Evolutionary conservation across 2,888 invertebrate genomes (phyloP).

Genomic region (Cheilosia urbana): DNA sequence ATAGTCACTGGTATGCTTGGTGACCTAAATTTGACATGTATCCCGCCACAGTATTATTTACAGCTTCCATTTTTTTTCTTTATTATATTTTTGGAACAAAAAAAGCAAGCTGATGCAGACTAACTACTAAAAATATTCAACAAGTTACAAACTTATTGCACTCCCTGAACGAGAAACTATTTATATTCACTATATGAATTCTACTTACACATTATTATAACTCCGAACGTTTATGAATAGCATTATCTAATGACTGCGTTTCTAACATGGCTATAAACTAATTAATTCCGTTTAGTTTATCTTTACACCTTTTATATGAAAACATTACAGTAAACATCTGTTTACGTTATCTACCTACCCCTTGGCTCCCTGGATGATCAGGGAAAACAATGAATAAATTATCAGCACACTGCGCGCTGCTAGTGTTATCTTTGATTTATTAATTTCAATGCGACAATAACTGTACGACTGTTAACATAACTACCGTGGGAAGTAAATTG

Average conservation of each 20-base stretch:
- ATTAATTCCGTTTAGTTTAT: constrained; percentile 11
- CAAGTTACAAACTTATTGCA: neutral
- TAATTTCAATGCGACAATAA: constrained; percentile 39
- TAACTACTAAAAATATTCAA: no score
- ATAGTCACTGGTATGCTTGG: no score
- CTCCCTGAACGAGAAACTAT: neutral
- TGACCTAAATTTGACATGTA: no score
- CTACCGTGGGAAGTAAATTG: constrained; percentile 52
- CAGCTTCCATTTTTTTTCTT: no score
- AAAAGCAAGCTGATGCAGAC: no score
- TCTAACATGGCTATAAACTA: constrained; percentile 9
- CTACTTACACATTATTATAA: neutral
- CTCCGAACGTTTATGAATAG: neutral
- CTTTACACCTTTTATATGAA: constrained; percentile 1
- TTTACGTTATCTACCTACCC: constrained; percentile 21
- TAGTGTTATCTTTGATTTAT: constrained; percentile 51
- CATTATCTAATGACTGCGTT: constrained; percentile 4
- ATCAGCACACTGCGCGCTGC: constrained; percentile 13
- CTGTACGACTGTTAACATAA: constrained; percentile 25
- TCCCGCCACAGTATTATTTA: no score
- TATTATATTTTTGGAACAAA: no score
- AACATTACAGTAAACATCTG: constrained; percentile 22
- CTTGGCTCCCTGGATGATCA: neutral
- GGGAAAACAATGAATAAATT: constrained; percentile 45
- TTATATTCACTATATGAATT: neutral